Evolutionary conservation across 2,888 invertebrate species (phyloP), one percentile per base, ranked within the genome.

Genomic region (Odontomyia ornata): DNA sequence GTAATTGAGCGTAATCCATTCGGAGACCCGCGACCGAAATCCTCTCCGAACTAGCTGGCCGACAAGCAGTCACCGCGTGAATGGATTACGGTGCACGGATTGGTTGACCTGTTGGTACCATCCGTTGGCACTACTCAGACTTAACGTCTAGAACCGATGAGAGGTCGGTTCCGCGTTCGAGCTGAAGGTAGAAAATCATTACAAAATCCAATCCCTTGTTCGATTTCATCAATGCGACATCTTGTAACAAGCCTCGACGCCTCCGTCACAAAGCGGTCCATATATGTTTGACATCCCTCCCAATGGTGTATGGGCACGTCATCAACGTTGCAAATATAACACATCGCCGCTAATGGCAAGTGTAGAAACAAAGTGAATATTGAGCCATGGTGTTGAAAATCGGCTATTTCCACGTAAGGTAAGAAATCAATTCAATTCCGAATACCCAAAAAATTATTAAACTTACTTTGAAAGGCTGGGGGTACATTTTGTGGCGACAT

Each of bases 351-450:
- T 84, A 98, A 89, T 62, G 98, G 98, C 83, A 95, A 94, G 88
- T 98, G 97, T 82, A 98, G 92, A 89, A 98, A 98, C 85, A 98
- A 89, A 28, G 98, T 98, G 88, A 98, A 97, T 81, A 98, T 89
- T 83, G 94, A 96, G 79, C 98, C 98, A 83, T 95, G 93, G 89
- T 92, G 92, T 83, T 93, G 93, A 82, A 93, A 91, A 87, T 94
- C 95, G 89, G 89, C 85, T 88, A 83, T 3, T 52, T 15, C 15
- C 18, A 18, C 3, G 13, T 2, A 52, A 60, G 15, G 11, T 60
- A 27, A 60, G 11, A 1, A 23, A 11, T 60, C 21, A 25, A 25
- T 7, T 25, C 13, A 60, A 25, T 7, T 23, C 25, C 13, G 23
- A 18, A 5, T 5, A 25, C 7, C 1, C 78, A 67, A 25, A 73